These are phyloP conservation scores for Neoarius graeffei DNA, from an alignment of 2,113 vertebrate species.

Conservation along the genomic window DNA sequence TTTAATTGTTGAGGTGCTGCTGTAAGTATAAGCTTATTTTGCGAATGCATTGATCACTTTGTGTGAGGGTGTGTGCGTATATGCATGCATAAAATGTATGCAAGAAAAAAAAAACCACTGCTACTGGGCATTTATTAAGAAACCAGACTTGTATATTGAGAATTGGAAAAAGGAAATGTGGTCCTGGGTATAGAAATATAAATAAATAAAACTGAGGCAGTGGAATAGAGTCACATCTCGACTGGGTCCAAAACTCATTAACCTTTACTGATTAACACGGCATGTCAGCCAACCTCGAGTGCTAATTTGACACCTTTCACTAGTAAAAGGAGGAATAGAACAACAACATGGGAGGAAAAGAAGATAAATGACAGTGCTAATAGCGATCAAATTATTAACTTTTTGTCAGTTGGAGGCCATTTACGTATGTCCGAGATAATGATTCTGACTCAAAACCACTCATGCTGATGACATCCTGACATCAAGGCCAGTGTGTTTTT, in stretches of 20 bases:
- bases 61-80: background rate
- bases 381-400: background rate
- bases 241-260: background rate
- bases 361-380: background rate
- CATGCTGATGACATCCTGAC: background rate
- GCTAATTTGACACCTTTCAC: background rate
- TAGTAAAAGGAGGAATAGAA: background rate
- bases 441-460: background rate
- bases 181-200: background rate
- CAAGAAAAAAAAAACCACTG: background rate
- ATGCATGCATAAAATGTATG: conserved; percentile 29
- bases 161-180: background rate
- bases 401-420: background rate
- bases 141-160: background rate
- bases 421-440: background rate
- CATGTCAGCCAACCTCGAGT: background rate
- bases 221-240: background rate
- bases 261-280: conserved; percentile 7
- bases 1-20: background rate
- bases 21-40: background rate
- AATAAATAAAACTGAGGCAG: background rate
- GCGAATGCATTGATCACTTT: background rate
- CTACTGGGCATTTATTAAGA: background rate
- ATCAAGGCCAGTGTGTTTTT: background rate
- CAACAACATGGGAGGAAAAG: background rate